A percentile compares a stretch with the other conserved stretches of the same genome.
phyloP scores from a whole-genome alignment of 1,140 invertebrate genomes.

The Trachymyrmex septentrionalis region DNA sequence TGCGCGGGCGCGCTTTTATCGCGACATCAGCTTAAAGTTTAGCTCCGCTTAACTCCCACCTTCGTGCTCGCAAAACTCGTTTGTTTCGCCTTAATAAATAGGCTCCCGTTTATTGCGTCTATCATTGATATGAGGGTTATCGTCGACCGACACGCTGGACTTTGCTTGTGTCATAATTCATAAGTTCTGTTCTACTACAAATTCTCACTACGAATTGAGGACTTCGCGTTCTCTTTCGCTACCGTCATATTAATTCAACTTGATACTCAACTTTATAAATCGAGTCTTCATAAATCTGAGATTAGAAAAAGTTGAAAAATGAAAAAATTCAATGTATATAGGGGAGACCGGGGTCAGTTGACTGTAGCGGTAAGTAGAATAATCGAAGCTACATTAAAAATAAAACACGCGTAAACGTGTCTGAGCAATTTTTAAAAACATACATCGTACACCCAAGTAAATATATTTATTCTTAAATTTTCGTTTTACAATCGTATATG shows the following conservation, averaged over 20 bases:
- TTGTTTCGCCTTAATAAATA: constrained; percentile 77
- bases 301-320: constrained; percentile 15
- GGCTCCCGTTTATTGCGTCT: constrained; percentile 79
- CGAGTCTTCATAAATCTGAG: constrained; percentile 25
- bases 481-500: too few species aligned
- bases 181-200: neutral
- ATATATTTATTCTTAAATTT: too few species aligned
- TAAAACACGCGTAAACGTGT: too few species aligned
- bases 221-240: constrained; percentile 11
- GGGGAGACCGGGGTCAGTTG: too few species aligned
- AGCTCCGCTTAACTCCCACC: neutral
- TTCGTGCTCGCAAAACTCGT: neutral
- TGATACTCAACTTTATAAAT: constrained; percentile 57
- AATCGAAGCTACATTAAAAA: too few species aligned
- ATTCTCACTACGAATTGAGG: constrained; percentile 23
- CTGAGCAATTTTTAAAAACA: too few species aligned
- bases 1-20: constrained; percentile 22
- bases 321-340: neutral
- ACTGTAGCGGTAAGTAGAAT: too few species aligned
- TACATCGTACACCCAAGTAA: too few species aligned
- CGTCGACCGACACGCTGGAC: constrained; percentile 73
- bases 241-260: neutral
- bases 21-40: constrained; percentile 32
- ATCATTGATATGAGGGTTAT: constrained; percentile 78
- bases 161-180: constrained; percentile 55